Base-by-base conservation (phyloP, 2,888 invertebrate genomes). In the Ectemnius lituratus region DNA sequence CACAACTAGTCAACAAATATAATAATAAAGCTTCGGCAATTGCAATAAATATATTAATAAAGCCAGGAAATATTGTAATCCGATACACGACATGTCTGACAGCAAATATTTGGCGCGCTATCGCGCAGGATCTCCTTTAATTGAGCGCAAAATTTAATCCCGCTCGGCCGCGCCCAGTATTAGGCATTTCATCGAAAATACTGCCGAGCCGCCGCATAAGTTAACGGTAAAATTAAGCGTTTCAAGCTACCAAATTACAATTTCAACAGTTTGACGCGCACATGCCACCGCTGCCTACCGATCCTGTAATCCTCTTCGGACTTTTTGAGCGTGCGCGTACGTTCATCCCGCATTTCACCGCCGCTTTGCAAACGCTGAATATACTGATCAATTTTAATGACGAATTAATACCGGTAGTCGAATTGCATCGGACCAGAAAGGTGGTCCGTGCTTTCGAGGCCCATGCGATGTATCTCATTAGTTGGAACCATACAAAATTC, bases 41-140 rank as follows among this genome's bases (percentile, higher is more conserved):
- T 37, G 37, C 37, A 37, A 37, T 52, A 13, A 52, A 14, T 52
- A 5, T 14, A 37, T 62, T 52, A 62, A 52, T 67, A 56, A 67
- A 14, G 45, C 16, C 23, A 37, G 13, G 47, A 56, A 62, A 62
- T 57, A 45, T 67, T 45, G 37, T 28, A 60, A 60, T 16, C 52
- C n/a, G 67, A 60, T 67, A 61, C 47, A 61, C 20, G 52, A 49
- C 47, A 49, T 62, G 45, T 46, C 45, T 52, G 28, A 58, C 37
- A 28, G 67, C 28, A 61, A 67, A 67, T 61, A 67, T 67, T 67
- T 52, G 37, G 18, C 59, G 60, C 13, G 49, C 61, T n/a, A 14
- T 62, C 61, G 23, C 60, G 37, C n/a, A 27, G n/a, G 5, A n/a
- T 60, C 52, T 62, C 37, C 28, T 67, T 60, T 52, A 61, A 67